Base-by-base conservation (phyloP, 2,113 vertebrate genomes). In the Paedocypris sp. region DNA sequence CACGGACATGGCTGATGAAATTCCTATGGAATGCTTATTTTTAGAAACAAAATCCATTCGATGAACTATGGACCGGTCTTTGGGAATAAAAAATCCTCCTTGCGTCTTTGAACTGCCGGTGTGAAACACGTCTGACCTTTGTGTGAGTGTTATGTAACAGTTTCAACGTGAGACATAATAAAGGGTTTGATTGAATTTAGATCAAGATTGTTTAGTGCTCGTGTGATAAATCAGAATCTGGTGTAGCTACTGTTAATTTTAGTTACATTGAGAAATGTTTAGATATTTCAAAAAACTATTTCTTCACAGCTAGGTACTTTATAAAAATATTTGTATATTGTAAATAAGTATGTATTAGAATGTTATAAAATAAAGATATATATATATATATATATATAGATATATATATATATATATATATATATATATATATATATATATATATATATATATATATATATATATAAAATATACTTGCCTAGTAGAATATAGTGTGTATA, bases 21-120 rank as follows among this genome's bases (percentile, higher is more conserved):
- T 92, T 92, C 92, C 93, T 91, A 89, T 91, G 90, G 90, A 94
- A 93, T 91, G 86, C 83, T 80, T 70, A 69, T 41, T 69, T 71
- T 42, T 39, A 60, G 56, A 39, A 51, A 35, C 9, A 12, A 20
- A 26, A 53, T 52, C 28, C 47, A 60, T 59, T 15, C 19, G 11
- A 45, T 12, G n/a, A 39, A 41, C 18, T 35, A 46, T 38, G 39
- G 60, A 33, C 28, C 26, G 29, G 32, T 20, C 19, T 60, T 41
- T 54, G 26, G 35, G n/a, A n/a, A n/a, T 20, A 31, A 9, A 13
- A 43, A 41, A 35, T 47, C n/a, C 10, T 38, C 22, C 48, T 23
- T 22, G 20, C 39, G 16, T 60, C 33, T 62, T 48, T 46, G 47
- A 38, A 54, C 35, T 49, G 35, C 57, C 51, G 8, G 53, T 50